These are phyloP conservation scores for Tyto alba DNA, from an alignment of 2,113 vertebrate genomes.

Conservation along the genomic window DNA sequence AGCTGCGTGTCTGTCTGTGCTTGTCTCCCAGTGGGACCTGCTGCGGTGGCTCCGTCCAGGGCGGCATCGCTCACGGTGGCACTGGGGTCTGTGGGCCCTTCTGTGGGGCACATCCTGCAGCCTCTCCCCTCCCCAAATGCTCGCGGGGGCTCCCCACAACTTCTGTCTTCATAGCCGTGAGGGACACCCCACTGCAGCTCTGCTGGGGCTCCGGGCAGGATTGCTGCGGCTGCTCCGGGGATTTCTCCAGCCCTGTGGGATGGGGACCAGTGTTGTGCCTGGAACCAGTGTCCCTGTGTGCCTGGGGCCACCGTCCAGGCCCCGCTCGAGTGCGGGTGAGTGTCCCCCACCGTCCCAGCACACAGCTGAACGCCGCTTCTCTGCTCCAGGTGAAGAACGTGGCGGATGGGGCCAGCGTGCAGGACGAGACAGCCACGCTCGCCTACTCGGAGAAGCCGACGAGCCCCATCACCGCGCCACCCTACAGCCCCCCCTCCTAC, in stretches of 20 bases:
- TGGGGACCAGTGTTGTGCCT: neutral
- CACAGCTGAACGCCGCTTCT: fast-evolving
- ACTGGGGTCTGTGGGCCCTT: neutral
- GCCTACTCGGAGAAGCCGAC: constrained; percentile 72
- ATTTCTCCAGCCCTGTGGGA: neutral
- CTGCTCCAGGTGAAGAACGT: constrained; percentile 82
- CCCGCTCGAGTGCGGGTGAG: neutral
- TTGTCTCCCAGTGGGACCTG: neutral
- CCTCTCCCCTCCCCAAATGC: too few relatives aligned
- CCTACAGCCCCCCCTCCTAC: constrained; percentile 42
- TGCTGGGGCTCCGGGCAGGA: neutral
- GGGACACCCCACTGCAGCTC: neutral
- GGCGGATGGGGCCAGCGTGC: constrained; percentile 62
- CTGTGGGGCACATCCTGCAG: neutral
- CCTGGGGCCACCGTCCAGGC: neutral
- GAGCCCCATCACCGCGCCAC: constrained; percentile 40
- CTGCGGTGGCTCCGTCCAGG: neutral
- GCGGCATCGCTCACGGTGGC: neutral
- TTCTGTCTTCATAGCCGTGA: fast-evolving
- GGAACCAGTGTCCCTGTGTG: neutral
- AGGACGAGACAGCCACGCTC: constrained; percentile 71
- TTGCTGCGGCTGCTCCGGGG: fast-evolving
- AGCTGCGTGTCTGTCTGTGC: fast-evolving
- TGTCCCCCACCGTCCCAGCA: fast-evolving
- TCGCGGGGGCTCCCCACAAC: neutral